Percentiles rank a stretch among this genome's conserved stretches.
Conservation (phyloP, 2,888 invertebrate genomes). For the Endotricha flammealis region DNA sequence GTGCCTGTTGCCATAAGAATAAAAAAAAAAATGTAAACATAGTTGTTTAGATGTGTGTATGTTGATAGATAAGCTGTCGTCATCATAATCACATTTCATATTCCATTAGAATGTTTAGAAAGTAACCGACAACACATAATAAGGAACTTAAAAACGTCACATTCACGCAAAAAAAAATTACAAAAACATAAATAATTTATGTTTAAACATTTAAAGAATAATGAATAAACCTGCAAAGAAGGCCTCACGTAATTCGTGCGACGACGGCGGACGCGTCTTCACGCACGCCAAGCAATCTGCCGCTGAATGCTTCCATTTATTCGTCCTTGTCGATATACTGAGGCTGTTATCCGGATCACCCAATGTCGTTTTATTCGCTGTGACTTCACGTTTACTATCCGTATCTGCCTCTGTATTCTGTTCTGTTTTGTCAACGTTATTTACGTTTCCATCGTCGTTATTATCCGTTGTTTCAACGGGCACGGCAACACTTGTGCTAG, state of each 20-base stretch:
- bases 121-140: too few relatives aligned
- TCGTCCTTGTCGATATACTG: constrained; percentile 15
- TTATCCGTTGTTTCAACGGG: background rate
- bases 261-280: constrained; percentile 57
- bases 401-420: background rate
- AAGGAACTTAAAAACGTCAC: too few relatives aligned
- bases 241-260: constrained; percentile 66
- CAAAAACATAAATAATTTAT: too few relatives aligned
- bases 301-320: constrained; percentile 49
- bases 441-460: constrained; percentile 7
- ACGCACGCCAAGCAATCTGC: constrained; percentile 61
- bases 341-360: constrained; percentile 13
- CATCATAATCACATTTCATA: too few relatives aligned
- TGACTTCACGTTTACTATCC: constrained; percentile 7
- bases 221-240: constrained; percentile 59
- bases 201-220: too few relatives aligned
- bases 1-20: background rate
- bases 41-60: too few relatives aligned
- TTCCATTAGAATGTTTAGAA: too few relatives aligned
- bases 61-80: too few relatives aligned
- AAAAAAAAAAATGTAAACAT: background rate
- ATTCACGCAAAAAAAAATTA: too few relatives aligned
- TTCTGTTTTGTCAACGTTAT: background rate
- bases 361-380: constrained; percentile 1
- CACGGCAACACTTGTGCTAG: background rate